phyloP scores from a whole-genome alignment of 64 coral and sea anemone species.

The Anthopleura sola region DNA sequence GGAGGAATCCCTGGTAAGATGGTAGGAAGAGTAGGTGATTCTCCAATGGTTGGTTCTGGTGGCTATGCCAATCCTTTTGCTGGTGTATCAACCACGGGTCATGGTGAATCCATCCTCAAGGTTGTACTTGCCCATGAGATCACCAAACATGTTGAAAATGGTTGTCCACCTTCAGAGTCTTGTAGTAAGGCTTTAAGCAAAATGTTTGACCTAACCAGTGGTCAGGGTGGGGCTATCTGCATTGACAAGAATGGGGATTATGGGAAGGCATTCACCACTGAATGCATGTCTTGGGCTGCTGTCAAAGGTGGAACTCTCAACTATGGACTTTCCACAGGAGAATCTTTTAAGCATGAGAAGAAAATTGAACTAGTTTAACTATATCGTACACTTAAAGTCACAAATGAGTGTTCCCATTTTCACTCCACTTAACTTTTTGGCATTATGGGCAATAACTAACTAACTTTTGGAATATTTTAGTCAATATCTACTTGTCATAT shows the following conservation, averaged over 20 bases:
- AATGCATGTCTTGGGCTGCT: conserved; percentile 82
- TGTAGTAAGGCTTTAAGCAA: conserved; percentile 51
- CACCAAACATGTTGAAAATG: conserved; percentile 67
- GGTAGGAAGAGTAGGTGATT: conserved; percentile 88
- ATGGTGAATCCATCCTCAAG: conserved; percentile 95
- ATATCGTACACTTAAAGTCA: no score
- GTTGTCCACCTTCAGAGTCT: conserved; percentile 26
- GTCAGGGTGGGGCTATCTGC: conserved; percentile 86
- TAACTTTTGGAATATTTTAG: no score
- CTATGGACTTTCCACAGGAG: conserved; percentile 55
- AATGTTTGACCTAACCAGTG: conserved; percentile 59
- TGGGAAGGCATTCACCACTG: conserved; percentile 72
- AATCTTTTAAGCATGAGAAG: not conserved
- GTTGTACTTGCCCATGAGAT: conserved; percentile 78
- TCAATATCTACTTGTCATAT: no score
- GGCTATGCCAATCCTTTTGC: conserved; percentile 75
- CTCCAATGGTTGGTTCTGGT: conserved; percentile 76
- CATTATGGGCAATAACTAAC: no score
- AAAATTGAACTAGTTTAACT: not conserved
- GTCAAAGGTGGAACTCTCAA: conserved; percentile 55
- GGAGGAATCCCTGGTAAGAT: conserved; percentile 83
- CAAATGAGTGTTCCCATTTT: no score
- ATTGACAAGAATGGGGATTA: conserved; percentile 61
- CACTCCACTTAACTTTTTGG: no score
- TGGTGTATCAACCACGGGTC: conserved; percentile 75